Base-by-base conservation (phyloP, 2,113 vertebrate species). In the Centrocercus urophasianus region DNA sequence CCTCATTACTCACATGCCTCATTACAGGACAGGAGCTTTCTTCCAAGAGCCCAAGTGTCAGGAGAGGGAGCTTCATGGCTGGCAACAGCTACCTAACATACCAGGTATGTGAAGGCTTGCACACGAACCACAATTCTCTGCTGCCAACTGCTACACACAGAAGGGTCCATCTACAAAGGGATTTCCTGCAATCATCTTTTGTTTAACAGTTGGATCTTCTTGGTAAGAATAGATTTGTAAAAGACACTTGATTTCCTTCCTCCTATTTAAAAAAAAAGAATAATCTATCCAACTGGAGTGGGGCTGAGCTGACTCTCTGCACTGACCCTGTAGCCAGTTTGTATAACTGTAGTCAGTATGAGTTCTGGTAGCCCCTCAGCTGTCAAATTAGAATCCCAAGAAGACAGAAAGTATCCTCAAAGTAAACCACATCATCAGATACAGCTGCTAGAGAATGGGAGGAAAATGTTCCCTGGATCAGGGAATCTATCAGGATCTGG, bases 1-100 rank as follows among this genome's bases (percentile, higher is more conserved):
- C 88, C 93, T 92, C 83, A 79, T 91, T 93, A 94, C 75, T 69
- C 82, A 50, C 84, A 84, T 36, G 38, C 88, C 93, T 92, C 83
- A 79, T 91, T 93, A 94, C 73, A 71, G 86, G 47, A 64, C 64
- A 88, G 87, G 86, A 94, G 70, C 60, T 69, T 77, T 48, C 59
- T 97, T 97, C 85, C 52, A 74, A 84, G 48, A 79, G 82, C 32
- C 82, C 24, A 14, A 84, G 59, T 10, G 10, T 66, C 36, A 36
- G n/a, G 22, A 64, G 95, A 88, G 11, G 18, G 13, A 22, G 24
- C 42, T 79, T 88, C 8, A 3, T 18, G 65, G 67, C 77, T 90
- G 76, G 61, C 76, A 88, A 54, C 24, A 88, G 47, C 76, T 80
- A 92, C 66, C 28, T 8, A 28, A 83, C 63, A 64, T 21, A 93